A percentile compares a stretch with the other conserved stretches of the same genome.
These are phyloP conservation scores for Coracopsis vasa DNA, from an alignment of 2,113 vertebrate genomes.

Conservation along the genomic window DNA sequence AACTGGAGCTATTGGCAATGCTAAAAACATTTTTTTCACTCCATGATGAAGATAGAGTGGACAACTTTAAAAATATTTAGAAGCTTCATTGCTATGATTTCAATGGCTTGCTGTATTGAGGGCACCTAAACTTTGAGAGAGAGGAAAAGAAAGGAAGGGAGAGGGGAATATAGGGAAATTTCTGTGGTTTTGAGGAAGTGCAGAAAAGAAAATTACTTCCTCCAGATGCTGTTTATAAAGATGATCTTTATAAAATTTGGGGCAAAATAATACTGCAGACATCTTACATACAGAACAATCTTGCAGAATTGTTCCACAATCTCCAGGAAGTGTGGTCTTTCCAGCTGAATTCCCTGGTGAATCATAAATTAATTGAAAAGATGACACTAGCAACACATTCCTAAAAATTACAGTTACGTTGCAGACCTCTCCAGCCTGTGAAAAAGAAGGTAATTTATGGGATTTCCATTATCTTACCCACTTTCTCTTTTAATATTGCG, in stretches of 20 bases:
- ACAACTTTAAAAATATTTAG: background rate
- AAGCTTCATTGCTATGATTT: background rate
- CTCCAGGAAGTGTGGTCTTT: background rate
- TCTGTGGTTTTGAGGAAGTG: background rate
- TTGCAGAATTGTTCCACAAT: background rate
- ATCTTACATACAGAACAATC: background rate
- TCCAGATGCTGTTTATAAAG: background rate
- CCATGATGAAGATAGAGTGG: background rate
- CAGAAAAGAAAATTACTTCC: background rate
- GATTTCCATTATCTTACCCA: background rate
- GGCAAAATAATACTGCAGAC: background rate
- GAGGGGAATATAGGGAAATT: background rate
- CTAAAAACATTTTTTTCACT: background rate
- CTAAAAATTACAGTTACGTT: background rate
- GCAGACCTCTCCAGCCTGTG: background rate
- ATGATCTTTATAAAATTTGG: background rate
- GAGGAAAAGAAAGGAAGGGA: background rate
- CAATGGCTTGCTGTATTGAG: background rate
- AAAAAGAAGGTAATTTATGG: background rate
- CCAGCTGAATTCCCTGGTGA: background rate
- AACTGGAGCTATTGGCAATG: background rate
- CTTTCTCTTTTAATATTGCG: background rate
- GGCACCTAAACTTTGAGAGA: background rate
- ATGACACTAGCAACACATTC: background rate
- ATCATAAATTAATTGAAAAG: background rate